A percentile compares a stretch with the other conserved stretches of the same genome.
Evolutionary conservation across 2,888 invertebrate species (phyloP).

Genomic region (Margaritifera margaritifera): DNA sequence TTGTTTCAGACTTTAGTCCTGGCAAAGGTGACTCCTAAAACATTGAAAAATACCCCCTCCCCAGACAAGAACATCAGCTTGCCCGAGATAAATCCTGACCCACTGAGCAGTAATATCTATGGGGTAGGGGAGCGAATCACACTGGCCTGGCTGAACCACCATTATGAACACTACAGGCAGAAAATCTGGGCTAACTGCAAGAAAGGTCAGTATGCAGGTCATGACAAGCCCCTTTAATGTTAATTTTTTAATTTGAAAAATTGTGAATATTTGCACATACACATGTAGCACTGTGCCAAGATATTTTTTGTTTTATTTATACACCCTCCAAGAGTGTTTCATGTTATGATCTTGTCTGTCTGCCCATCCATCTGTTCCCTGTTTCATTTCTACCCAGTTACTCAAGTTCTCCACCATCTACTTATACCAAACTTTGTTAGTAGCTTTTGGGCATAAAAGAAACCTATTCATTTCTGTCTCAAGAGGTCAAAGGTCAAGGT

Average conservation of each 20-base stretch:
- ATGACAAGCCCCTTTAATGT: not conserved
- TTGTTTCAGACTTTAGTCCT: conserved; percentile 64
- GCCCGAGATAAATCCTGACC: conserved; percentile 69
- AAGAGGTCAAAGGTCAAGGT: too few relatives aligned
- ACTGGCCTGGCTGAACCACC: conserved; percentile 72
- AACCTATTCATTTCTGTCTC: too few relatives aligned
- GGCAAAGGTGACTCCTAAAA: conserved; percentile 68
- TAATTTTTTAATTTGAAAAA: not conserved
- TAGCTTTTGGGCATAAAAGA: too few relatives aligned
- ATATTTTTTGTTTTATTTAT: not conserved
- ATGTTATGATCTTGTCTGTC: not conserved
- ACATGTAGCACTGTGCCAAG: not conserved
- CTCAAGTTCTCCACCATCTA: too few relatives aligned
- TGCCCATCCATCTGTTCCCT: too few relatives aligned
- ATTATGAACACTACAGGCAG: conserved; percentile 69
- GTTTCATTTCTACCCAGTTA: too few relatives aligned
- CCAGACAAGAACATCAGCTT: conserved; percentile 58
- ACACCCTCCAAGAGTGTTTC: not conserved
- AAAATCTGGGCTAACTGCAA: conserved; percentile 65
- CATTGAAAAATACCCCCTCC: conserved; percentile 58
- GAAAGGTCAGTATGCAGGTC: conserved; percentile 51
- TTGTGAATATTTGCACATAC: not conserved
- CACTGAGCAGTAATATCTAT: conserved; percentile 71
- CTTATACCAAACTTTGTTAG: too few relatives aligned
- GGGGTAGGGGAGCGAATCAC: conserved; percentile 69